These are phyloP conservation scores for Arrhamphus sclerolepis DNA, from an alignment of 2,797 vertebrate species.

Conservation along the genomic window DNA sequence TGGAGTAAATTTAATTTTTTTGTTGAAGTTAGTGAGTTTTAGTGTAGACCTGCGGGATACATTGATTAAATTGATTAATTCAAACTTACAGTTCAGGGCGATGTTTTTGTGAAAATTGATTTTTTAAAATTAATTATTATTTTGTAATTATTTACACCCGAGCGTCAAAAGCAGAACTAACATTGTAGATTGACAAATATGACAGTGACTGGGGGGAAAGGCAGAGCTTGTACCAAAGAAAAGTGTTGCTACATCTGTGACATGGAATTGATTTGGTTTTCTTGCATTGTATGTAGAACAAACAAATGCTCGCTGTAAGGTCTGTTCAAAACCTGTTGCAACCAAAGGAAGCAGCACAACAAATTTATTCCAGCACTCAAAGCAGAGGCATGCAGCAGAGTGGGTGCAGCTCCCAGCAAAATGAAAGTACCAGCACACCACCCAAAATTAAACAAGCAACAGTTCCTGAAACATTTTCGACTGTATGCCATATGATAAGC, in stretches of 20 bases:
- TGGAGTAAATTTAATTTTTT: too few species aligned
- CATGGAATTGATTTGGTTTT: background rate
- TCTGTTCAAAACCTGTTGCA: background rate
- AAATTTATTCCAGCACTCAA: background rate
- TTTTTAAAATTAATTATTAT: too few species aligned
- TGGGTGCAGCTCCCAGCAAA: background rate
- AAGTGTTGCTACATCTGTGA: background rate
- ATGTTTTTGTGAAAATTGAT: too few species aligned
- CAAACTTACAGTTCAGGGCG: too few species aligned
- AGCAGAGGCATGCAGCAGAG: background rate
- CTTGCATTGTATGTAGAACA: background rate
- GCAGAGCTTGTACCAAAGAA: too few species aligned
- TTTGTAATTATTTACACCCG: too few species aligned
- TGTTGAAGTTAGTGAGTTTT: too few species aligned
- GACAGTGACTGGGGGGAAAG: too few species aligned
- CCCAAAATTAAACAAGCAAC: background rate
- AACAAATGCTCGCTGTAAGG: background rate
- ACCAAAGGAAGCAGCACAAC: background rate
- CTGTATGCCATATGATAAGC: background rate
- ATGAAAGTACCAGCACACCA: background rate
- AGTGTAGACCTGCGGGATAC: too few species aligned
- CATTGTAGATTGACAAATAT: too few species aligned
- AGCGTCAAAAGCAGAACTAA: too few species aligned
- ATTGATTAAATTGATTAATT: too few species aligned
- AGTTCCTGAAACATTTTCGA: background rate